These are phyloP conservation scores for Rutilus rutilus DNA, from an alignment of 2,113 vertebrate genomes.

Conservation along the genomic window DNA sequence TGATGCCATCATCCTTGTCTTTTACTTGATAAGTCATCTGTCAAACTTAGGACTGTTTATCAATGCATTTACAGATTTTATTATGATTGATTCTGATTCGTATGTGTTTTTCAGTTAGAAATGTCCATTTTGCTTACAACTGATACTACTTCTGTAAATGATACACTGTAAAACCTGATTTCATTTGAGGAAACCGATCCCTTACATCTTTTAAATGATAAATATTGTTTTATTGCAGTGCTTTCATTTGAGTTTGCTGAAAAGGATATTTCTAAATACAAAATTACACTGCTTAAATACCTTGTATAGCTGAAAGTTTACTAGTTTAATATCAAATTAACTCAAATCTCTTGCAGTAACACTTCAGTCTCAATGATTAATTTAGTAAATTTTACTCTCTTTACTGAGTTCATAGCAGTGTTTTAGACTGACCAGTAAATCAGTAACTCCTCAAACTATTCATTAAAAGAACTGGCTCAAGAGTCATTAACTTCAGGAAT, in stretches of 20 bases:
- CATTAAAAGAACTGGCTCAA: not conserved
- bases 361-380: too few relatives aligned
- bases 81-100: not conserved
- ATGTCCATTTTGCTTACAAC: not conserved
- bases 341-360: not conserved
- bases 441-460: too few relatives aligned
- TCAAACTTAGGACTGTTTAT: not conserved
- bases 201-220: too few relatives aligned
- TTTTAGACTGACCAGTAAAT: too few relatives aligned
- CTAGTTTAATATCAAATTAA: not conserved
- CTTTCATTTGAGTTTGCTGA: not conserved
- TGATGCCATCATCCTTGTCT: conserved; percentile 49
- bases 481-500: not conserved
- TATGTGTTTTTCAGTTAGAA: not conserved
- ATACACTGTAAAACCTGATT: not conserved
- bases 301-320: not conserved
- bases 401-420: too few relatives aligned
- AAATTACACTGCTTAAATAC: not conserved
- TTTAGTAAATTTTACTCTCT: too few relatives aligned
- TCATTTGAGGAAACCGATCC: not conserved
- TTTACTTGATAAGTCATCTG: not conserved
- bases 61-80: not conserved
- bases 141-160: not conserved
- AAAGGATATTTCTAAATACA: not conserved
- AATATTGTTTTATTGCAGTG: not conserved